Conservation (phyloP, 2,797 vertebrate genomes). For the Coreius guichenoti region DNA sequence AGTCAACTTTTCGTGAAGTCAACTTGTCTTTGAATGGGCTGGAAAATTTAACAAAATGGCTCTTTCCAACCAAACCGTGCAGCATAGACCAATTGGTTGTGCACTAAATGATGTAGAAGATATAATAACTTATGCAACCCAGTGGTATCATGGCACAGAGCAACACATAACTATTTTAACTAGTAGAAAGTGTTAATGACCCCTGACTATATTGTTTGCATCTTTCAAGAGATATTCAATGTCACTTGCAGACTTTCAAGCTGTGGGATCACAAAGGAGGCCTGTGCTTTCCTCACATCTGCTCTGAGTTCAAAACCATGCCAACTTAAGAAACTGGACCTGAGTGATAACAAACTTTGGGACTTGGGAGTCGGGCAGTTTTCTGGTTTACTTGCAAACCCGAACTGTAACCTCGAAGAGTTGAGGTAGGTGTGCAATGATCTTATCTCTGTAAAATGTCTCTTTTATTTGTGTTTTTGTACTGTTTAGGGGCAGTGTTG, state of each 20-base stretch:
- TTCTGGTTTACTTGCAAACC: constrained; percentile 27
- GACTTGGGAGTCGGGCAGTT: constrained; percentile 47
- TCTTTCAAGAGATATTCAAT: background rate
- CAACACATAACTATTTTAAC: background rate
- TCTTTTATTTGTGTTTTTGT: background rate
- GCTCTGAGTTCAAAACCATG: constrained; percentile 41
- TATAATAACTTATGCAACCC: background rate
- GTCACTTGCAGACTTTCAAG: constrained; percentile 32
- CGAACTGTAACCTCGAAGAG: constrained; percentile 50
- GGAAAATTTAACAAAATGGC: background rate
- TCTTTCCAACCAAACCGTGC: background rate
- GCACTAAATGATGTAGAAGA: background rate
- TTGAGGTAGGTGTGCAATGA: constrained; percentile 37
- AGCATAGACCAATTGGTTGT: too few species aligned
- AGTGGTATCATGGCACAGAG: background rate
- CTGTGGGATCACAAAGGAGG: constrained; percentile 53
- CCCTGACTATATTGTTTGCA: background rate
- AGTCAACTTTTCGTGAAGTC: background rate
- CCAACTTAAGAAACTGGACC: constrained; percentile 52
- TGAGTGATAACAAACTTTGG: constrained; percentile 49
- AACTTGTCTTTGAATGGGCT: background rate
- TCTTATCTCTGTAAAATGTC: background rate
- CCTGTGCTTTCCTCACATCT: constrained; percentile 51
- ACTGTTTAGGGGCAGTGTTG: background rate
- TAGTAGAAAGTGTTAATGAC: background rate